Evolutionary conservation across 2,113 vertebrate species (phyloP).

Genomic region (Aramus guarauna): DNA sequence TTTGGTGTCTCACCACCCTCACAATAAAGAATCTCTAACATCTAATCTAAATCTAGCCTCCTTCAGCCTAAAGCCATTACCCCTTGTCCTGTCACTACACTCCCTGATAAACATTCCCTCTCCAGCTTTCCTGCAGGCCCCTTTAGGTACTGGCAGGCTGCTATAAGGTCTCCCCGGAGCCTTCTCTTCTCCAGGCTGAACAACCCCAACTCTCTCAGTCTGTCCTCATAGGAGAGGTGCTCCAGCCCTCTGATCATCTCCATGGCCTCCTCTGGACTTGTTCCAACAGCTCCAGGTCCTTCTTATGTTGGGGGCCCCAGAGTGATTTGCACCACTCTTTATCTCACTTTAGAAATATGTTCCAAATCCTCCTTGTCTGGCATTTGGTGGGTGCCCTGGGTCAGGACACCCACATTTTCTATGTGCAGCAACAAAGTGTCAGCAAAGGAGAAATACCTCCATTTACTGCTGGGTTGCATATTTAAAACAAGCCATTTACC

Average conservation of each 20-base stretch:
- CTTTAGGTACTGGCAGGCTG: not conserved
- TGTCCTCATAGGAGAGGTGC: not conserved
- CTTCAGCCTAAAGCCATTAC: not conserved
- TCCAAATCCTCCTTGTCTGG: not conserved
- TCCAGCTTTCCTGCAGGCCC: accelerated
- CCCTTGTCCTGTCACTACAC: not conserved
- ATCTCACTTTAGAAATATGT: not conserved
- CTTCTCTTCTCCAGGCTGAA: not conserved
- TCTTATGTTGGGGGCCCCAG: too few species aligned
- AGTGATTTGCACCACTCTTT: not conserved
- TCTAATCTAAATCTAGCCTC: not conserved
- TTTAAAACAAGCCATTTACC: not conserved
- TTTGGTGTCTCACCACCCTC: not conserved
- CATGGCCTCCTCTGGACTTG: not conserved
- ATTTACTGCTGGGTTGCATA: not conserved
- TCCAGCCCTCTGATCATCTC: not conserved
- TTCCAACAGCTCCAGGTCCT: accelerated
- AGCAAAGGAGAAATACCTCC: not conserved
- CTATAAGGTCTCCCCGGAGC: accelerated
- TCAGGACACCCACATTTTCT: not conserved
- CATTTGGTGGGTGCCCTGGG: not conserved
- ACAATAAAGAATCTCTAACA: not conserved
- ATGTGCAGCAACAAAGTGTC: not conserved
- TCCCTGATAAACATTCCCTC: not conserved
- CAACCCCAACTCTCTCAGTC: not conserved